These are phyloP conservation scores for Macroglossus sobrinus DNA, from an alignment of 2,113 vertebrate genomes.

Conservation along the genomic window DNA sequence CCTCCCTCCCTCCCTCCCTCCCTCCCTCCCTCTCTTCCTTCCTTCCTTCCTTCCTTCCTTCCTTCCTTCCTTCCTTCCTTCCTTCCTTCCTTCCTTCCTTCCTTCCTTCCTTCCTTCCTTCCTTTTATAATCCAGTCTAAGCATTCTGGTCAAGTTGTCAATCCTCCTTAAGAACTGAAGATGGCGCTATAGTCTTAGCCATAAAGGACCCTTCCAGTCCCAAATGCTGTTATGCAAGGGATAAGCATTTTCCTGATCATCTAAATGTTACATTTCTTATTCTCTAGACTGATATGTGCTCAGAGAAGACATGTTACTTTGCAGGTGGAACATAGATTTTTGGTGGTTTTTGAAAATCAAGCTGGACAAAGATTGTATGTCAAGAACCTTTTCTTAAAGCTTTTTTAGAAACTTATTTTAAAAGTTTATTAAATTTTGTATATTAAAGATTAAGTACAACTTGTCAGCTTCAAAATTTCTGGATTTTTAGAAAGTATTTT, in stretches of 20 bases:
- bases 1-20: fast-evolving
- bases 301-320: background rate
- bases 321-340: background rate
- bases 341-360: background rate
- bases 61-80: too few relatives aligned
- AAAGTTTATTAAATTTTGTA: background rate
- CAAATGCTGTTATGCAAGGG: too few relatives aligned
- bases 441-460: background rate
- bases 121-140: background rate
- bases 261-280: background rate
- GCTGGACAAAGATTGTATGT: background rate
- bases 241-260: background rate
- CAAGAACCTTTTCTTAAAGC: background rate
- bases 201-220: background rate
- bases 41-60: too few relatives aligned
- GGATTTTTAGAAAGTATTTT: background rate
- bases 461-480: background rate
- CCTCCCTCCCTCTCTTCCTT: too few relatives aligned
- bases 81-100: too few relatives aligned
- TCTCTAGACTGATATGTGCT: background rate
- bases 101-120: too few relatives aligned
- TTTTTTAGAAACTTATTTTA: background rate
- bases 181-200: background rate
- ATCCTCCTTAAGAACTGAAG: background rate
- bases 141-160: background rate